phyloP scores from a whole-genome alignment of 1,140 invertebrate genomes.

The Alviniconcha marisindica region DNA sequence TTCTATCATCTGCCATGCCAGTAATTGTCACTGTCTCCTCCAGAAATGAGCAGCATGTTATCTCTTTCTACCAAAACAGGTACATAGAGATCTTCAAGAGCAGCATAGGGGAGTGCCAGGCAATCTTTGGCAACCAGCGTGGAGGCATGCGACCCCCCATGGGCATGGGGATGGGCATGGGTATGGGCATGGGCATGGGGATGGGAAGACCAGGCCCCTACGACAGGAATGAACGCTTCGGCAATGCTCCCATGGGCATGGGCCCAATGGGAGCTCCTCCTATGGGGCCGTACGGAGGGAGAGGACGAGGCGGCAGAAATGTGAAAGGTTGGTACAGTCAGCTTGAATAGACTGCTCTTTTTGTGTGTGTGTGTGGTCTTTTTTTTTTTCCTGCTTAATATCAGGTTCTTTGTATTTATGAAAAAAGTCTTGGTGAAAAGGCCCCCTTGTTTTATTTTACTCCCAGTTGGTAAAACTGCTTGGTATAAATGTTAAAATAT shows the following conservation, averaged over 20 bases:
- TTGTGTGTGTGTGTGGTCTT: background rate
- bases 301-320: conserved; percentile 77
- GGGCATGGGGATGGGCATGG: conserved; percentile 73
- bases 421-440: no score
- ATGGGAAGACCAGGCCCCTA: conserved; percentile 85
- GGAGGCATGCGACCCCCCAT: conserved; percentile 61
- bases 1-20: no score
- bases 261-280: conserved; percentile 55
- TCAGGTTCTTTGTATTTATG: no score
- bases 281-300: conserved; percentile 57
- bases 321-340: conserved; percentile 78
- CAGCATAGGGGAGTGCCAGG: conserved; percentile 87
- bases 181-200: conserved; percentile 64
- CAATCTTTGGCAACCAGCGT: conserved; percentile 78
- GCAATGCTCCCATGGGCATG: conserved; percentile 55
- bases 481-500: no score
- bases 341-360: background rate
- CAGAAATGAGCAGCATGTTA: no score
- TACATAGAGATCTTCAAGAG: conserved; percentile 97
- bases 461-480: no score
- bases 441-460: no score
- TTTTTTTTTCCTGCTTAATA: background rate
- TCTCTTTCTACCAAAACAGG: conserved; percentile 77
- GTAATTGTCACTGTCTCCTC: no score
- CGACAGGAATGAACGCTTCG: conserved; percentile 79